Evolutionary conservation across 2,113 vertebrate species (phyloP).

Genomic region (Corydoras maculifer): DNA sequence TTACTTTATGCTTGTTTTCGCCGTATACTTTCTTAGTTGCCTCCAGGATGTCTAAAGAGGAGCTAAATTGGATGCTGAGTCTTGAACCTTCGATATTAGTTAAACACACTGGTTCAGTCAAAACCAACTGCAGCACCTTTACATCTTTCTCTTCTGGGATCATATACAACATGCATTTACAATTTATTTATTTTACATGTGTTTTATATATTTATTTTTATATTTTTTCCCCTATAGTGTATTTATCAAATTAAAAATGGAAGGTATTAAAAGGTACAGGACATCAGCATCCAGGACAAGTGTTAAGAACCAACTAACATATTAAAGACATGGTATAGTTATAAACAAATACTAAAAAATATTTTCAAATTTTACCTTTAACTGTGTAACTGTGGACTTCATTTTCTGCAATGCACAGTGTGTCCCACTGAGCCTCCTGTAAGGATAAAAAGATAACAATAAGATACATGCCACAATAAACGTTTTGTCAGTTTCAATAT

Average conservation of each 20-base stretch:
- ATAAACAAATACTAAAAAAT: no score
- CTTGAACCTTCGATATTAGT: slow-evolving; percentile 67
- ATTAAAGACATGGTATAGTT: no score
- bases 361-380: slow-evolving; percentile 67
- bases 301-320: no score
- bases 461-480: slow-evolving; percentile 18
- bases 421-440: slow-evolving; percentile 87
- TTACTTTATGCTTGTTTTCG: slow-evolving; percentile 73
- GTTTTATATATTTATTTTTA: no score
- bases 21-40: slow-evolving; percentile 69
- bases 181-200: neutral
- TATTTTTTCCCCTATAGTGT: no score
- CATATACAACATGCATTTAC: neutral
- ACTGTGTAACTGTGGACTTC: slow-evolving; percentile 76
- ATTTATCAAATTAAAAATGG: no score
- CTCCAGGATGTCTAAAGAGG: slow-evolving; percentile 73
- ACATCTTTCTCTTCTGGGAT: slow-evolving; percentile 68
- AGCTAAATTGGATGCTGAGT: slow-evolving; percentile 78
- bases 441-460: neutral
- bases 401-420: slow-evolving; percentile 76
- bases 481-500: no score
- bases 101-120: slow-evolving; percentile 66
- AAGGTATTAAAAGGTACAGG: no score
- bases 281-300: no score
- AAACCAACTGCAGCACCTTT: slow-evolving; percentile 68